These are phyloP conservation scores for Coelopa frigida DNA, from an alignment of 1,140 invertebrate genomes.

Conservation along the genomic window DNA sequence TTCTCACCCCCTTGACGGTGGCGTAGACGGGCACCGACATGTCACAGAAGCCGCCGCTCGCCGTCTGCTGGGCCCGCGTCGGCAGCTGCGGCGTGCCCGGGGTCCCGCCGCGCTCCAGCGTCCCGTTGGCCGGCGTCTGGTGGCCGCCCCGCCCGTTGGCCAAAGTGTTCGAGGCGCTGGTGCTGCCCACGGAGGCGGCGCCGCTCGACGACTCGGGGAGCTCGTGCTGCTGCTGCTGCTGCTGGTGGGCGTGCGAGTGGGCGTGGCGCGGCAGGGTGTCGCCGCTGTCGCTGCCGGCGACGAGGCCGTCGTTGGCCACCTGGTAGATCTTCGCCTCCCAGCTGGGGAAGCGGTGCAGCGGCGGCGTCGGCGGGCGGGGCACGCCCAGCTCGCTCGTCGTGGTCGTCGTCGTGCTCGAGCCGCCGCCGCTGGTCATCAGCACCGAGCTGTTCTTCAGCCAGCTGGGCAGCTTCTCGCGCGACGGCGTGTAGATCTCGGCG, in stretches of 20 bases:
- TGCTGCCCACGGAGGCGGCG: conserved; percentile 24
- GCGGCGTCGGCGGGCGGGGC: conserved; percentile 77
- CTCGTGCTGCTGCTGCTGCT: conserved; percentile 14
- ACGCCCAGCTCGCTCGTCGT: conserved; percentile 45
- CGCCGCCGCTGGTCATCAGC: conserved; percentile 46
- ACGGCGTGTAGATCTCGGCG: conserved; percentile 90
- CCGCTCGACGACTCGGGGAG: conserved; percentile 18
- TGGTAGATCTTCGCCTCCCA: conserved; percentile 94
- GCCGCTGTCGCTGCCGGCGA: conserved; percentile 24
- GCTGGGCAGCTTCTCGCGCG: conserved; percentile 58
- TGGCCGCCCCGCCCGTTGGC: conserved; percentile 8
- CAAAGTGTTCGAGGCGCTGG: conserved; percentile 13
- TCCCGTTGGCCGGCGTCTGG: conserved; percentile 19
- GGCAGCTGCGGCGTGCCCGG: conserved; percentile 39
- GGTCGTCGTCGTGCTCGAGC: conserved; percentile 46
- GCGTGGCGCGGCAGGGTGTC: conserved; percentile 11
- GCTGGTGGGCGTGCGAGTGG: conserved; percentile 14
- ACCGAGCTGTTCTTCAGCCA: conserved; percentile 49
- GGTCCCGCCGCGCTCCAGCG: conserved; percentile 16
- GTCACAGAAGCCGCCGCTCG: conserved; percentile 67
- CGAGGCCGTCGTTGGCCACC: conserved; percentile 75
- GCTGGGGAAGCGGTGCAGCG: conserved; percentile 79
- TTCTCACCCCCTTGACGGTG: conserved; percentile 80
- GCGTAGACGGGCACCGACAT: conserved; percentile 91
- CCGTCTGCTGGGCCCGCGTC: conserved; percentile 45